phyloP scores from a whole-genome alignment of 35 echinoderm and acorn worm genomes.

The Heliocidaris erythrogramma region DNA sequence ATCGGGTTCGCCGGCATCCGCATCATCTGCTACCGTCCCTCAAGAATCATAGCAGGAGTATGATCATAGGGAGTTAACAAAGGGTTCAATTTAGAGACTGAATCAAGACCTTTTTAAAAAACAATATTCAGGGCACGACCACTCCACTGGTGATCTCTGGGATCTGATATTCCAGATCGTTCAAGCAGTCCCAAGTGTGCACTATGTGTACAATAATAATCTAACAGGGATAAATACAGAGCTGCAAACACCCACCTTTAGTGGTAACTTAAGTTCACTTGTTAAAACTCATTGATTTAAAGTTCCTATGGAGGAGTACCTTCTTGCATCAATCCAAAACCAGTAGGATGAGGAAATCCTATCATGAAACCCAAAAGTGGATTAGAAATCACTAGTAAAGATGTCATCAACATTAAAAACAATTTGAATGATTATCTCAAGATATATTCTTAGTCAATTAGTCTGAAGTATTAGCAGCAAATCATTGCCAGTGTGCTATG shows the following conservation, averaged over 20 bases:
- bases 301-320: neutral
- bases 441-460: neutral
- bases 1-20: constrained; percentile 51
- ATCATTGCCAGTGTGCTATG: neutral
- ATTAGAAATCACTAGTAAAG: no score
- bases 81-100: no score
- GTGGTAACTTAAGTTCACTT: no score
- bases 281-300: no score
- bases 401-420: no score
- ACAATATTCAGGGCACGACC: neutral
- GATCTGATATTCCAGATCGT: neutral
- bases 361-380: no score
- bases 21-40: constrained; percentile 23
- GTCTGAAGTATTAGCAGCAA: neutral
- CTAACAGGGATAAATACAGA: no score
- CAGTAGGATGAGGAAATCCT: no score
- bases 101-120: neutral
- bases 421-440: no score
- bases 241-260: no score
- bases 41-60: constrained; percentile 20
- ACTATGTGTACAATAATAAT: neutral
- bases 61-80: neutral
- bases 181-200: neutral
- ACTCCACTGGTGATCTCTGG: neutral
- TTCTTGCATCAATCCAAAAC: no score